Conservation (phyloP, 2,797 vertebrate genomes). For the Atherinosoma microstoma region DNA sequence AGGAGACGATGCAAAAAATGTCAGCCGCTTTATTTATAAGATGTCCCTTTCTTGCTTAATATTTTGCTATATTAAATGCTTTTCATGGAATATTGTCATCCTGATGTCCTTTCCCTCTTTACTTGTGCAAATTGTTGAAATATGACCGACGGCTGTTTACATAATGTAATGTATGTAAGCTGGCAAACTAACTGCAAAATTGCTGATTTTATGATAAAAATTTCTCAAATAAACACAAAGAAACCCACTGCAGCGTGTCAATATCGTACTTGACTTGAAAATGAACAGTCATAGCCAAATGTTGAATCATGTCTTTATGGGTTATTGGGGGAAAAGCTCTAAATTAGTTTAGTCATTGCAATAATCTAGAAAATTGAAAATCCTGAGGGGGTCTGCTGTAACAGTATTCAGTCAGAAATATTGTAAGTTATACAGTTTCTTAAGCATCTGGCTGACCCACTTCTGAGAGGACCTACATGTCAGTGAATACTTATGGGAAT, state of each 20-base stretch:
- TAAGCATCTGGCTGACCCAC: conserved; percentile 47
- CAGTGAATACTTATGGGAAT: conserved; percentile 24
- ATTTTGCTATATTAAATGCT: conserved; percentile 1
- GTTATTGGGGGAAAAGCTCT: too few species aligned
- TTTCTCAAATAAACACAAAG: conserved; percentile 50
- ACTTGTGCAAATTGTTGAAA: conserved; percentile 3
- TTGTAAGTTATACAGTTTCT: conserved; percentile 4
- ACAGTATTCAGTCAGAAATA: conserved; percentile 17
- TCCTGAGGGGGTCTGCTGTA: conserved; percentile 1
- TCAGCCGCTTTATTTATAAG: conserved; percentile 61
- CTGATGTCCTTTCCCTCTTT: neutral
- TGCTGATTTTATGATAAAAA: neutral
- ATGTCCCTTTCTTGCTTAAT: conserved; percentile 7
- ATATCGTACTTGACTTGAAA: neutral
- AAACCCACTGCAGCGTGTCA: neutral
- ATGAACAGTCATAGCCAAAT: neutral
- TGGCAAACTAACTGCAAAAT: neutral
- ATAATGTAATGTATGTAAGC: neutral
- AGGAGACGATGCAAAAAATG: conserved; percentile 5
- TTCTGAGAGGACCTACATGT: conserved; percentile 41
- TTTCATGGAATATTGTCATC: conserved; percentile 1
- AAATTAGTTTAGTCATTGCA: neutral
- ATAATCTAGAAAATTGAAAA: neutral
- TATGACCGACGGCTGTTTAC: conserved; percentile 12
- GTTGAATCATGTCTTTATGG: neutral